These are phyloP conservation scores for Dasypolia templi DNA, from an alignment of 2,888 invertebrate genomes.

Conservation along the genomic window DNA sequence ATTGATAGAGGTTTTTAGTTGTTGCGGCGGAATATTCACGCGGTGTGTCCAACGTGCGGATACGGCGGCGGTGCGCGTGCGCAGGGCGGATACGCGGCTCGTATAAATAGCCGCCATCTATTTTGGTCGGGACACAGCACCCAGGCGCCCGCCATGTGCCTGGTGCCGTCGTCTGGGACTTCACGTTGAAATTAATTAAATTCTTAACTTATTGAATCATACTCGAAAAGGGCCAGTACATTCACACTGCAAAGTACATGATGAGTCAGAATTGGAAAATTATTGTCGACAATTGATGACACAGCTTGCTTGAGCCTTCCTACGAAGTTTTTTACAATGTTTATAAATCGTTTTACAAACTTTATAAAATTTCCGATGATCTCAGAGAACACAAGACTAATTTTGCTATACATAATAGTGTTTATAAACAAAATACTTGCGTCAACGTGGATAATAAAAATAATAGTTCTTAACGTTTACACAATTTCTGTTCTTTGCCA, in stretches of 20 bases:
- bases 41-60: slow-evolving; percentile 72
- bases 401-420: slow-evolving; percentile 19
- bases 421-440: slow-evolving; percentile 47
- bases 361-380: slow-evolving; percentile 26
- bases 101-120: slow-evolving; percentile 88
- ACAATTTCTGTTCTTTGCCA: slow-evolving; percentile 67
- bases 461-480: slow-evolving; percentile 53
- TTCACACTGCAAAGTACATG: slow-evolving; percentile 30
- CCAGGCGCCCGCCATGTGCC: slow-evolving; percentile 87
- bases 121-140: slow-evolving; percentile 85
- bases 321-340: not conserved
- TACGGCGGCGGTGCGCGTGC: slow-evolving; percentile 81
- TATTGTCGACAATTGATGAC: slow-evolving; percentile 35
- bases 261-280: slow-evolving; percentile 39
- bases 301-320: slow-evolving; percentile 7
- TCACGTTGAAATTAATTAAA: slow-evolving; percentile 83
- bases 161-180: slow-evolving; percentile 81
- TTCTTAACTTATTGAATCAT: slow-evolving; percentile 80
- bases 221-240: slow-evolving; percentile 64
- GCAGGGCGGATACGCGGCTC: slow-evolving; percentile 86
- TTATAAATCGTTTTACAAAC: not conserved
- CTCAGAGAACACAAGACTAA: slow-evolving; percentile 17
- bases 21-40: slow-evolving; percentile 75
- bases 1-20: slow-evolving; percentile 48
- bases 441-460: slow-evolving; percentile 39